Evolutionary conservation across 1,140 invertebrate genomes (phyloP), one percentile per base, ranked within the genome.

Genomic region (Lanistes nyassanus): DNA sequence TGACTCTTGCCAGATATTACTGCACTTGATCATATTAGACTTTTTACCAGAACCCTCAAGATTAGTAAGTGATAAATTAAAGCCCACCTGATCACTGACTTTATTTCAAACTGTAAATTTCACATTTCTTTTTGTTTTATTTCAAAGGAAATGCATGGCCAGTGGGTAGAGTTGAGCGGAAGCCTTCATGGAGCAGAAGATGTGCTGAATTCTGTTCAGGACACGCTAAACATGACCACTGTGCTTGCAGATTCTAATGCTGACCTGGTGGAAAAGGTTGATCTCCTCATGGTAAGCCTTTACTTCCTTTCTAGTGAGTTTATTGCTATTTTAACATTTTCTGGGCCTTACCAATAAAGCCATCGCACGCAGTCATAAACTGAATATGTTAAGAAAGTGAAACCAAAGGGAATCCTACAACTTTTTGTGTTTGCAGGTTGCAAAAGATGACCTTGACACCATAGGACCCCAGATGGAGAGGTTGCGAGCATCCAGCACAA

Each of bases 171-270:
- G 64, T 84, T 81, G 58, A 79, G 68, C 36, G 75, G 70, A 1
- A 74, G 81, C n/a, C 13, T 82, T 6, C 56, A 79, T 16, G 36
- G 76, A 11, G 78, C 82, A 21, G 87, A 87, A 31, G 83, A 76
- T 23, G 55, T 79, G 31, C 75, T 85, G 69, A 89, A 84, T 65
- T 78, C 79, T 78, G 88, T 90, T 4, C 84, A 88, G 58, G 79
- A 81, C n/a, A 82, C 79, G 47, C 51, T 87, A 55, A 75, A 78
- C 23, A 51, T 71, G n/a, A 51, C 81, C 2, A 77, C 81, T 9
- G 29, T 80, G 36, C 73, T 81, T 23, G 62, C 68, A 42, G 75
- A 74, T 13, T 67, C 62, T 56, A 36, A 68, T 65, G 64, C 11
- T 0, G 74, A 68, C 2, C 53, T 75, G 51, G 34, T 67, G 19